A percentile compares a stretch with the other conserved stretches of the same genome.
phyloP scores from a whole-genome alignment of 1,140 invertebrate genomes.

The Vanessa atalanta region DNA sequence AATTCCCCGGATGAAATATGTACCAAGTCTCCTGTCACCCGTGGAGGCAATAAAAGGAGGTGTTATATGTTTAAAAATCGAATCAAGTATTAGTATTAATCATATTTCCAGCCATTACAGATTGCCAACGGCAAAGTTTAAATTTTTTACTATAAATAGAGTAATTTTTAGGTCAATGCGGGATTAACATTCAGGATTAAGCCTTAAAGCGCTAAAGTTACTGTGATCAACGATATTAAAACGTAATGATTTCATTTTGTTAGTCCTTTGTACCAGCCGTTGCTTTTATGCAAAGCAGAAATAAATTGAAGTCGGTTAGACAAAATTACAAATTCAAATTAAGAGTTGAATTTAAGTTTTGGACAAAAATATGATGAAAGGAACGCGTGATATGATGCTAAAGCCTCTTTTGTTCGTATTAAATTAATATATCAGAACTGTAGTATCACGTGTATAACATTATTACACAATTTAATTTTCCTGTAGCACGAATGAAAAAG shows the following conservation, averaged over 20 bases:
- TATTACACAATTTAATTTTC: too few relatives aligned
- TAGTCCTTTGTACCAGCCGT: slow-evolving; percentile 28
- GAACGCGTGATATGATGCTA: background rate
- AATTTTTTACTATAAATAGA: background rate
- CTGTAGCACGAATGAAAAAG: too few relatives aligned
- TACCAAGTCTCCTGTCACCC: too few relatives aligned
- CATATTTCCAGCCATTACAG: background rate
- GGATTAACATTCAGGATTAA: slow-evolving; percentile 19
- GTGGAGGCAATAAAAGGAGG: too few relatives aligned
- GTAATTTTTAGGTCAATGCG: slow-evolving; percentile 15
- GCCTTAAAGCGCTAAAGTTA: slow-evolving; percentile 19
- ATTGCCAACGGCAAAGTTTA: background rate
- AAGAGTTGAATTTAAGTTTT: slow-evolving; percentile 16
- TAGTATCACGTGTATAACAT: too few relatives aligned
- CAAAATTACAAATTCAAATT: slow-evolving; percentile 30
- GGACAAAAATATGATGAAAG: slow-evolving; percentile 2
- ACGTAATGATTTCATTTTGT: slow-evolving; percentile 25
- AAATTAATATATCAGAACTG: too few relatives aligned
- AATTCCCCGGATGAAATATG: too few relatives aligned
- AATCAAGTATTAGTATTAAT: too few relatives aligned
- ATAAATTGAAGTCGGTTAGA: slow-evolving; percentile 28
- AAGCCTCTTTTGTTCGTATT: background rate
- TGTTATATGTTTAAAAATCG: too few relatives aligned
- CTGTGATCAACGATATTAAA: slow-evolving; percentile 23
- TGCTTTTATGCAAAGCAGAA: slow-evolving; percentile 29